A percentile compares a stretch with the other conserved stretches of the same genome.
These are phyloP conservation scores for Lepetodrilus schrolli DNA, from an alignment of 2,888 invertebrate genomes.

Conservation along the genomic window DNA sequence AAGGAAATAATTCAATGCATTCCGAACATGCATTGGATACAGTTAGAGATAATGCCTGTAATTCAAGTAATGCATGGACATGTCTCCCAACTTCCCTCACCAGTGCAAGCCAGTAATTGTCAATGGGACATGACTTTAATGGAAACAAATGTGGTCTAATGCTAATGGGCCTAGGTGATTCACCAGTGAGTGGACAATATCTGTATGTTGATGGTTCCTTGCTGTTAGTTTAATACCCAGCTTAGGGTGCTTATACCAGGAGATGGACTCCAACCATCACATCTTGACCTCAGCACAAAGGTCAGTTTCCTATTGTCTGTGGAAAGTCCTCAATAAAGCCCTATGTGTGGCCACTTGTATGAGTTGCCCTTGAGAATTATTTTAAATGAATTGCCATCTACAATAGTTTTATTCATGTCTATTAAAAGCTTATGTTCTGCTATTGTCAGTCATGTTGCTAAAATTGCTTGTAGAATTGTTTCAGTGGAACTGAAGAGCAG, in stretches of 20 bases:
- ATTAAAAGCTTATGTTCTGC: too few species aligned
- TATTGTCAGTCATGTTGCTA: too few species aligned
- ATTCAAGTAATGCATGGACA: too few species aligned
- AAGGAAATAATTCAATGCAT: too few species aligned
- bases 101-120: background rate
- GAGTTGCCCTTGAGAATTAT: background rate
- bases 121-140: slow-evolving; percentile 7
- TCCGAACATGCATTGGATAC: too few species aligned
- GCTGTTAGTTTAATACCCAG: background rate
- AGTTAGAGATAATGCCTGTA: too few species aligned
- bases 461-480: too few species aligned
- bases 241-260: background rate
- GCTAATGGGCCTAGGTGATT: background rate
- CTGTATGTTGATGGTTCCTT: background rate
- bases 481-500: too few species aligned
- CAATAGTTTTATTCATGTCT: background rate
- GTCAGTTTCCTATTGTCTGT: too few species aligned
- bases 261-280: background rate
- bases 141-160: slow-evolving; percentile 16
- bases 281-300: background rate
- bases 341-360: background rate
- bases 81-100: background rate
- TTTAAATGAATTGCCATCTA: background rate
- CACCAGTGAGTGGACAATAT: background rate
- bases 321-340: too few species aligned